phyloP scores from a whole-genome alignment of 2,113 vertebrate species.

The Apus apus region DNA sequence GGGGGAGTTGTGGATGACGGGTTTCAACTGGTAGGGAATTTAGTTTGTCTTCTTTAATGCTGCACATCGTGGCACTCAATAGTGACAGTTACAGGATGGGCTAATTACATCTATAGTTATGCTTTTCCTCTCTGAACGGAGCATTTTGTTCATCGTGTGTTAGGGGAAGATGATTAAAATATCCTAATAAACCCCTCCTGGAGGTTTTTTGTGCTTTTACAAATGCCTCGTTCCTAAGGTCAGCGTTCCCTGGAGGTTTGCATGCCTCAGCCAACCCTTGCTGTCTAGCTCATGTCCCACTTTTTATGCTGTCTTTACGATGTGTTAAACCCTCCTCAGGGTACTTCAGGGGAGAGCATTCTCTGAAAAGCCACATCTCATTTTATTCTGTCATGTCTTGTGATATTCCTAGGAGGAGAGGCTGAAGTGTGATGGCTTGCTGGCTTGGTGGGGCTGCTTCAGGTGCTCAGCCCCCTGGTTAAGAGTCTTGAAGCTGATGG shows the following conservation, averaged over 20 bases:
- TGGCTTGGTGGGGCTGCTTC: not conserved
- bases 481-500: not conserved
- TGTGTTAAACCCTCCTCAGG: not conserved
- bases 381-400: not conserved
- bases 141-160: not conserved
- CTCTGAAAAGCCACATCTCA: not conserved
- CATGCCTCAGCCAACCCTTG: not conserved
- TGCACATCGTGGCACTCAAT: accelerated
- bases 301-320: not conserved
- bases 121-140: not conserved
- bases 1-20: not conserved
- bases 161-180: not conserved
- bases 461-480: not conserved
- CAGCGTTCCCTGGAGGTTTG: not conserved
- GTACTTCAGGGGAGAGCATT: not conserved
- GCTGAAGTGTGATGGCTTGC: not conserved
- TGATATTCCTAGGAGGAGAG: not conserved
- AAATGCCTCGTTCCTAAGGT: not conserved
- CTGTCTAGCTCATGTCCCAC: not conserved
- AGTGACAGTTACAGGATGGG: not conserved
- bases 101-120: not conserved
- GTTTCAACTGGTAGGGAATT: not conserved
- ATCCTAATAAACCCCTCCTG: not conserved
- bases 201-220: not conserved
- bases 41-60: not conserved